A percentile compares a stretch with the other conserved stretches of the same genome.
Conservation (phyloP, 2,113 vertebrate genomes). For the Poicephalus gulielmi region DNA sequence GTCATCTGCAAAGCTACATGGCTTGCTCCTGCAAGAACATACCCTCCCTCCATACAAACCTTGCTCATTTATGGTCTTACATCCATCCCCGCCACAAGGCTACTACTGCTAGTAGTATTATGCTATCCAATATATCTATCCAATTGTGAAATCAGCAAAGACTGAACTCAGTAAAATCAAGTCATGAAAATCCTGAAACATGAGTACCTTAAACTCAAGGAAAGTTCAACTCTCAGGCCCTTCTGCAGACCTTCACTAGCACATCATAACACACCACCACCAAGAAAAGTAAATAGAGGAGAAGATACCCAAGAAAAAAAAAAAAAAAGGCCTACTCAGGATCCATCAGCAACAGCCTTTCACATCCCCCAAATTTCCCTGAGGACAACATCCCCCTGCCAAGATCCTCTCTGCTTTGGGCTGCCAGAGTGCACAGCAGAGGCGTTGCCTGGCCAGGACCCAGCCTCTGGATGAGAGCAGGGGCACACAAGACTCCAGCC, state of each 20-base stretch:
- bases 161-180: background rate
- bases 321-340: background rate
- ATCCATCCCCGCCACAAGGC: background rate
- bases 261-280: background rate
- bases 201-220: background rate
- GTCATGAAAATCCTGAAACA: background rate
- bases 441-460: background rate
- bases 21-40: background rate
- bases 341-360: background rate
- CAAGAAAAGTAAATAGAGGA: background rate
- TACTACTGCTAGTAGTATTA: background rate
- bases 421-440: accelerated
- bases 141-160: background rate
- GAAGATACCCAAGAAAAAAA: background rate
- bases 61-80: background rate
- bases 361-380: background rate
- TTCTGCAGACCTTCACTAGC: background rate
- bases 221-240: background rate
- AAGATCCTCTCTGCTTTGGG: background rate
- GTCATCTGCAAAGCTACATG: background rate
- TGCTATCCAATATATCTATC: background rate
- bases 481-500: background rate
- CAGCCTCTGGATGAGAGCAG: background rate
- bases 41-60: background rate
- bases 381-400: background rate